Evolutionary conservation across 2,797 vertebrate species (phyloP).

Genomic region (Dromococcyx pavoninus): DNA sequence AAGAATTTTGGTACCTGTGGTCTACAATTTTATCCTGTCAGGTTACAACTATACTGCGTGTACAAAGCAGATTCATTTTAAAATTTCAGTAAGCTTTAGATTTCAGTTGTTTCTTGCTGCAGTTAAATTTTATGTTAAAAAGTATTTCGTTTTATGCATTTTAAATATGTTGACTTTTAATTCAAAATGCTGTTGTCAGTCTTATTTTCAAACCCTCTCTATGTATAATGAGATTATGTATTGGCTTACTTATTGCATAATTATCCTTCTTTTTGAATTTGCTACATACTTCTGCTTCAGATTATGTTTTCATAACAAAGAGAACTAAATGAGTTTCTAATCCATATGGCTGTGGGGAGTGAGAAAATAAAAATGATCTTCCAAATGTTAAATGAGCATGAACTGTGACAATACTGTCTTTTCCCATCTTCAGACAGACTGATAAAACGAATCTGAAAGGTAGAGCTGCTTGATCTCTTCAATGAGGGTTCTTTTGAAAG

Average conservation of each 20-base stretch:
- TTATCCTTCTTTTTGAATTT: conserved; percentile 18
- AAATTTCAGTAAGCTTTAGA: not conserved
- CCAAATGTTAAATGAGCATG: conserved; percentile 13
- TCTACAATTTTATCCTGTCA: not conserved
- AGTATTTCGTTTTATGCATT: not conserved
- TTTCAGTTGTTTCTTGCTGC: not conserved
- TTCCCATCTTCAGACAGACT: not conserved
- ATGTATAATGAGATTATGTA: conserved; percentile 24
- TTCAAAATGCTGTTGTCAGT: conserved; percentile 9
- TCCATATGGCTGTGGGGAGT: not conserved
- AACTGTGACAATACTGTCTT: not conserved
- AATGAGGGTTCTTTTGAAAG: not conserved
- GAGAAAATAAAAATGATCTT: not conserved
- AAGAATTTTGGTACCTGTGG: not conserved
- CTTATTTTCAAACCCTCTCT: not conserved
- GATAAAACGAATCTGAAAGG: not conserved
- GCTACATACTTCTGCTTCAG: not conserved
- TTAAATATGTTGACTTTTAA: conserved; percentile 42
- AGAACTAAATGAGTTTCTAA: conserved; percentile 40
- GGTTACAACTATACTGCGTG: not conserved
- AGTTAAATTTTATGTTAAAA: conserved; percentile 3
- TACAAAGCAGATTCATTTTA: not conserved
- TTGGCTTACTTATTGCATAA: conserved; percentile 13
- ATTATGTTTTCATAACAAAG: conserved; percentile 15
- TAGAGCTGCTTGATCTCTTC: not conserved